Evolutionary conservation across 2,888 invertebrate genomes (phyloP).

Genomic region (Folsomia candida): DNA sequence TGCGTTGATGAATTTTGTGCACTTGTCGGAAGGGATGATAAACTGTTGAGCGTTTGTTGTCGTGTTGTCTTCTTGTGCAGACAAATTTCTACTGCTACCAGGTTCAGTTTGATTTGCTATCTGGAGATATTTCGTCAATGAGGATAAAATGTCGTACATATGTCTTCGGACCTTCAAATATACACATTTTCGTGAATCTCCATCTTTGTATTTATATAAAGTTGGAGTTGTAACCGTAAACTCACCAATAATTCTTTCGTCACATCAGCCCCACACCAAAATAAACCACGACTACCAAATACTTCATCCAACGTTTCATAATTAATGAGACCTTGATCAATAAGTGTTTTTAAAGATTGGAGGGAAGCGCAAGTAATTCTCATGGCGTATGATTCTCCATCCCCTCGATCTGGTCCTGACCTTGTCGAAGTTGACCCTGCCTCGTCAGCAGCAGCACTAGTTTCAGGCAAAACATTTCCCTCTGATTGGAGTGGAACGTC

Average conservation of each 20-base stretch:
- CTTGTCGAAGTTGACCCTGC: not conserved
- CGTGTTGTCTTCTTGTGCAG: too few relatives aligned
- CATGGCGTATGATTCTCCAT: slow-evolving; percentile 34
- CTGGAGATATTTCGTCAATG: slow-evolving; percentile 13
- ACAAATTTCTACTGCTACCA: slow-evolving; percentile 5
- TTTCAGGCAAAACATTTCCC: not conserved
- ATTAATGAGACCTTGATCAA: slow-evolving; percentile 25
- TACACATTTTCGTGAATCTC: too few relatives aligned
- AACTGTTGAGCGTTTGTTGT: not conserved
- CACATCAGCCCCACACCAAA: slow-evolving; percentile 32
- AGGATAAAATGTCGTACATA: slow-evolving; percentile 37
- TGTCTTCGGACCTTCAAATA: slow-evolving; percentile 34
- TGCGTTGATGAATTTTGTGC: slow-evolving; percentile 27
- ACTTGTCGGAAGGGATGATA: slow-evolving; percentile 19
- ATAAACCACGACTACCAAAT: slow-evolving; percentile 26
- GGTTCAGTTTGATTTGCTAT: not conserved
- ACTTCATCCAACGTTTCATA: slow-evolving; percentile 31
- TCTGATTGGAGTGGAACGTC: not conserved
- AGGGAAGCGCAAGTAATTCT: slow-evolving; percentile 32
- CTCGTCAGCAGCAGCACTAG: not conserved
- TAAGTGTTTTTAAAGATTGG: slow-evolving; percentile 25
- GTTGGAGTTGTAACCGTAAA: too few relatives aligned
- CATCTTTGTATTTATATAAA: too few relatives aligned
- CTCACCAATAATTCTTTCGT: slow-evolving; percentile 27
- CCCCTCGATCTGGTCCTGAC: slow-evolving; percentile 19